phyloP scores from a whole-genome alignment of 2,113 vertebrate species.

The Orthonyx spaldingii region DNA sequence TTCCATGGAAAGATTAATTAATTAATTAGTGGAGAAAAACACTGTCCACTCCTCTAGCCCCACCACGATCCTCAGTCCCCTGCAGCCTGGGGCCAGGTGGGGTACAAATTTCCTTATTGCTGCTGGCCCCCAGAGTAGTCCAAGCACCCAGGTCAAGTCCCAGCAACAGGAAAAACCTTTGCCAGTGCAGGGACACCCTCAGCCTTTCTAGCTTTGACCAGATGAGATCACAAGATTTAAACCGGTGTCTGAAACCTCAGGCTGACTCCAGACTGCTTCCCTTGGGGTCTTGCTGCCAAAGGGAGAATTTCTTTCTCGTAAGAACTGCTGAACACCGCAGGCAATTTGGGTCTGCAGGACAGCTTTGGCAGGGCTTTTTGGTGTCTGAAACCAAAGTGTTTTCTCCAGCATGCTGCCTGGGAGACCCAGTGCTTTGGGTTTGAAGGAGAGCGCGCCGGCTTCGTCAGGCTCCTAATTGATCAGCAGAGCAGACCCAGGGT shows the following conservation, averaged over 20 bases:
- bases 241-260: neutral
- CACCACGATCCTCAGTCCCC: neutral
- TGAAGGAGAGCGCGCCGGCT: neutral
- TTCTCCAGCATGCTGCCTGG: neutral
- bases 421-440: neutral
- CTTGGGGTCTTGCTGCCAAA: neutral
- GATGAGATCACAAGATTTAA: neutral
- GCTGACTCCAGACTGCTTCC: neutral
- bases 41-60: neutral
- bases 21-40: neutral
- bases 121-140: neutral
- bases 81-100: neutral
- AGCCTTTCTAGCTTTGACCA: neutral
- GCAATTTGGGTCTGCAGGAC: neutral
- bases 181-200: neutral
- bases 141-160: neutral
- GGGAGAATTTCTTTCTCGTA: accelerated
- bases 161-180: neutral
- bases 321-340: accelerated
- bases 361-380: neutral
- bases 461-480: neutral
- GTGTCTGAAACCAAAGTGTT: neutral
- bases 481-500: neutral
- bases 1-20: neutral
- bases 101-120: neutral